Percentiles rank a stretch among this genome's conserved stretches.
Evolutionary conservation across 2,888 invertebrate genomes (phyloP).

Genomic region (Drosophila rellima): DNA sequence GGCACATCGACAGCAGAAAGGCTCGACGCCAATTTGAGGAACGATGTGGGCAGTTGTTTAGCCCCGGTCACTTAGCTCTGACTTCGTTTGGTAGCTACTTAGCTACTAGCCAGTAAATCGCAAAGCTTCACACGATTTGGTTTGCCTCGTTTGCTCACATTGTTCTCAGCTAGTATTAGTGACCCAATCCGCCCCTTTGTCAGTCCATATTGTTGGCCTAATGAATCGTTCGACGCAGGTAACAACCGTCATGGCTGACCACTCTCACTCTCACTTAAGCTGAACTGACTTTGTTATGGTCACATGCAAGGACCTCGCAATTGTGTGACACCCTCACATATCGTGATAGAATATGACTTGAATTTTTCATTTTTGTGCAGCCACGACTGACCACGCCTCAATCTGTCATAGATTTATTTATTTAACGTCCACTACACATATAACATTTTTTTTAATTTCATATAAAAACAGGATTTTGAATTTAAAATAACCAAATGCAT

Average conservation of each 20-base stretch:
- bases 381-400: conserved; percentile 19
- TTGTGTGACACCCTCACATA: conserved; percentile 32
- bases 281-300: conserved; percentile 39
- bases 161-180: conserved; percentile 30
- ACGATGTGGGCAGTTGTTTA: conserved; percentile 34
- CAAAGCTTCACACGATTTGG: conserved; percentile 69
- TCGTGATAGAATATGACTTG: conserved; percentile 50
- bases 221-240: conserved; percentile 50
- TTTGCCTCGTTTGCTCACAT: conserved; percentile 59
- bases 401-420: conserved; percentile 11
- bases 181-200: neutral
- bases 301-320: conserved; percentile 20
- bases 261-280: conserved; percentile 27
- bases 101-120: conserved; percentile 59
- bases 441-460: too few relatives aligned
- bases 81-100: conserved; percentile 61
- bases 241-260: conserved; percentile 31
- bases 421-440: neutral
- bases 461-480: too few relatives aligned
- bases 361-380: conserved; percentile 37
- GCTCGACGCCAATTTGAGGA: conserved; percentile 31
- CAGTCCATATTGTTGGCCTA: conserved; percentile 39
- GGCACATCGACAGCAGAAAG: conserved; percentile 43
- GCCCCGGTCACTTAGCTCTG: conserved; percentile 45
- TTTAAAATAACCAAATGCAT: too few relatives aligned